Conservation (phyloP, 1,140 invertebrate species). For the Armadillidium nasatum region DNA sequence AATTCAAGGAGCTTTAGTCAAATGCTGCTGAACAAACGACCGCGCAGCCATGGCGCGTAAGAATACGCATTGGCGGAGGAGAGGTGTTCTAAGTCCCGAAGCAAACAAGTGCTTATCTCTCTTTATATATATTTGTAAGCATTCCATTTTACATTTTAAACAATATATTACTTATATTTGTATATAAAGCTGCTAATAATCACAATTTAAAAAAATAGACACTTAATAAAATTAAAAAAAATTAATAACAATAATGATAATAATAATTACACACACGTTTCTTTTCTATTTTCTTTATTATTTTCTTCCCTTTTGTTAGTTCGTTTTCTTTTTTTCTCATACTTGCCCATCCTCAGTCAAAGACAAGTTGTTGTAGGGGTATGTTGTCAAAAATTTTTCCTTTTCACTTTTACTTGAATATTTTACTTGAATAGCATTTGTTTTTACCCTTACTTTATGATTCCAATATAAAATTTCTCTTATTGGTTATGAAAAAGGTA, state of each 20-base stretch:
- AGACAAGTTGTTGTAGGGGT: background rate
- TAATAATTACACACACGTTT: background rate
- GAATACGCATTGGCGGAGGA: slow-evolving; percentile 38
- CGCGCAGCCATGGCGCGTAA: slow-evolving; percentile 45
- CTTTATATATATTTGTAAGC: background rate
- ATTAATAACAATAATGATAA: background rate
- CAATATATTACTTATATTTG: background rate
- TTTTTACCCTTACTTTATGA: background rate
- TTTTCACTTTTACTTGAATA: slow-evolving; percentile 1
- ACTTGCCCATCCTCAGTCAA: background rate
- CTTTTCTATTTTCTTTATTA: slow-evolving; percentile 3
- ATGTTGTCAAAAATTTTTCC: background rate
- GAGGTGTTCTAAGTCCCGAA: slow-evolving; percentile 23
- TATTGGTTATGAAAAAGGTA: background rate
- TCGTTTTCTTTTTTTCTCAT: background rate
- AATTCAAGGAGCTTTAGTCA: slow-evolving; percentile 21
- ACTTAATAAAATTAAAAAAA: background rate
- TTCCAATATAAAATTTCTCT: background rate
- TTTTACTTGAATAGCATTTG: background rate
- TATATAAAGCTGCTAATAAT: background rate
- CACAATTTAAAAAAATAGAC: background rate
- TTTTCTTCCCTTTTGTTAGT: background rate
- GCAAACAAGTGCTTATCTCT: slow-evolving; percentile 27
- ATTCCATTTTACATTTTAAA: background rate
- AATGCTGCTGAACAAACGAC: slow-evolving; percentile 32